Base-by-base conservation (phyloP, 2,113 vertebrate species). In the Aegithalos caudatus region DNA sequence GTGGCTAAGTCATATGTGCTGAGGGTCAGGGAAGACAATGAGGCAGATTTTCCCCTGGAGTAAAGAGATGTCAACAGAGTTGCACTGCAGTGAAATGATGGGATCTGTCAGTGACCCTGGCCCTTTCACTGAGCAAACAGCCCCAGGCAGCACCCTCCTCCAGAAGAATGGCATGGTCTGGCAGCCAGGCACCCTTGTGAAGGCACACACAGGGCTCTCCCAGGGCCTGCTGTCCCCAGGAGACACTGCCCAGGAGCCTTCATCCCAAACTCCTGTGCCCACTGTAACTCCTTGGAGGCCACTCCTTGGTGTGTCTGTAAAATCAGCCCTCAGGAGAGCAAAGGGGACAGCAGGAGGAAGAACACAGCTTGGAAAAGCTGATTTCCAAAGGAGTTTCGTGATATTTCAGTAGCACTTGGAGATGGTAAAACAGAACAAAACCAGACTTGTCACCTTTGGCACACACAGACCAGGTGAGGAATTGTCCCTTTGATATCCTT, bases 41-140 rank as follows among this genome's bases (percentile, higher is more conserved):
- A 78, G 65, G 80, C 72, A 64, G 80, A 93, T 95, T 95, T 95
- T 94, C 65, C 93, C 96, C 88, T 1, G 82, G 88, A 93, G 90
- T 92, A 90, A 93, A 90, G 79, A 93, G 56, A 95, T 94, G 85
- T 96, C 95, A 95, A 11, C 92, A 83, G 86, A 81, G 93, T 92
- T 81, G 79, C 88, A 84, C 60, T 83, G 81, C 86, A 86, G 78
- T 16, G 86, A 94, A 96, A 65, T 93, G 82, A 96, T 88, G 85
- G 65, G 40, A 78, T 88, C 91, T 94, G 92, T 74, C 88, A 90
- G 60, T 93, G 90, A 94, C 87, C 92, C 81, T 90, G 85, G 92
- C 90, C 94, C 95, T 96, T 96, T 97, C 94, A 95, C 95, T 95
- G 94, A 96, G 51, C 80, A 94, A 96, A 94, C 69, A 94, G 90